Evolutionary conservation across 37 sponge, comb jelly and placozoan genomes (phyloP).

Genomic region (Mnemiopsis leidyi): DNA sequence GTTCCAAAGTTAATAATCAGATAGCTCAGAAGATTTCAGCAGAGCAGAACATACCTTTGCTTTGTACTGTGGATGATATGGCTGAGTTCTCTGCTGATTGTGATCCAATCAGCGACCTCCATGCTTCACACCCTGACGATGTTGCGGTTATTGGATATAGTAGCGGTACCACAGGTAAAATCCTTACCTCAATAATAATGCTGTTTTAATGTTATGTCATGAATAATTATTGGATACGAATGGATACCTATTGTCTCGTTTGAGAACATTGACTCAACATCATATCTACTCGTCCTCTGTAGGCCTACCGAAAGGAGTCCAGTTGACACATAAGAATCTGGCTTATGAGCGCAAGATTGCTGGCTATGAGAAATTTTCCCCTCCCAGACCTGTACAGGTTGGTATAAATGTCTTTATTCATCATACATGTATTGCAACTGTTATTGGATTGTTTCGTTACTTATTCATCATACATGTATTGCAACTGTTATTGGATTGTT

Average conservation of each 20-base stretch:
- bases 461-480: no score
- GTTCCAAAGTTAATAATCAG: neutral
- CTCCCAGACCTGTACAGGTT: no score
- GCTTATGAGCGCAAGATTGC: neutral
- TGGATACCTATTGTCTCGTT: no score
- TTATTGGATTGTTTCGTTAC: no score
- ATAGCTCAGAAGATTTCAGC: neutral
- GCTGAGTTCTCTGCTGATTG: neutral
- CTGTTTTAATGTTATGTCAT: no score
- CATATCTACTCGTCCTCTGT: no score
- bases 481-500: no score
- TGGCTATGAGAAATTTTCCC: neutral
- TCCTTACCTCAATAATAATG: no score
- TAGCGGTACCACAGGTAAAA: slow-evolving; percentile 18
- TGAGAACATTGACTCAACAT: no score
- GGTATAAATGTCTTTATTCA: no score
- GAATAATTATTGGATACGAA: no score
- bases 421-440: no score
- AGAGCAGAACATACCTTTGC: neutral
- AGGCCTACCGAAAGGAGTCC: neutral
- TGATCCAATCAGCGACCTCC: slow-evolving; percentile 2
- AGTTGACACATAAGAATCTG: neutral
- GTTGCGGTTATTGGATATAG: neutral
- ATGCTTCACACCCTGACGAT: neutral
- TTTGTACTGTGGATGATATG: neutral